A percentile compares a stretch with the other conserved stretches of the same genome.
These are phyloP conservation scores for Copsychus sechellarum DNA, from an alignment of 2,113 vertebrate species.

Conservation along the genomic window DNA sequence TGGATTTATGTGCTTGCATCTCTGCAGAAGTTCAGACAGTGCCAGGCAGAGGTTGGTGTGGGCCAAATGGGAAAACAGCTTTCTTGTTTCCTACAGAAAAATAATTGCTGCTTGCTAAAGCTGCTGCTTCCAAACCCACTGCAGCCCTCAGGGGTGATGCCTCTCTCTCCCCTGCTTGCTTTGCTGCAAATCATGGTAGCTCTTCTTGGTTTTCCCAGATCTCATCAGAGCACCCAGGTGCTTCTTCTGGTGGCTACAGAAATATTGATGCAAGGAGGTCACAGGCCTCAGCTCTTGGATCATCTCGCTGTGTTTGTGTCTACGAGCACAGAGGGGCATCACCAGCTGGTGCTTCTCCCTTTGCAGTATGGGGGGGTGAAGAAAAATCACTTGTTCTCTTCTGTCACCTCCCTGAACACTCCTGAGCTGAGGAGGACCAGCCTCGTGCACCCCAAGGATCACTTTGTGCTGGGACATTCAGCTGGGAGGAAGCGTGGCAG, in stretches of 20 bases:
- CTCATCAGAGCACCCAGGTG: not conserved
- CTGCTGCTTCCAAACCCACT: not conserved
- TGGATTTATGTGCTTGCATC: not conserved
- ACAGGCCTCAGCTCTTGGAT: not conserved
- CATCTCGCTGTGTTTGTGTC: rapidly evolving
- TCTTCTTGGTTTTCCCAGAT: not conserved
- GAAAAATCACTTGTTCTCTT: not conserved
- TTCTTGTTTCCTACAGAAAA: not conserved
- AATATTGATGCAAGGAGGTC: not conserved
- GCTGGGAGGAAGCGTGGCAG: not conserved
- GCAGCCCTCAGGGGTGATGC: not conserved
- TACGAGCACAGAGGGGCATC: not conserved
- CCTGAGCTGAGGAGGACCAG: not conserved
- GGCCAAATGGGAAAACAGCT: not conserved
- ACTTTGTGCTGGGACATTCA: not conserved
- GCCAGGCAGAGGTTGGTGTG: not conserved
- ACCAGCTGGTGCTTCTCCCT: not conserved
- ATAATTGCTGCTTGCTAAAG: not conserved
- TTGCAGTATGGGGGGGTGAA: not conserved
- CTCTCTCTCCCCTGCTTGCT: not conserved
- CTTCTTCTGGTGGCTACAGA: not conserved
- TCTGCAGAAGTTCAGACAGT: not conserved
- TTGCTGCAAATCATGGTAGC: not conserved
- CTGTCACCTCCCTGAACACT: not conserved
- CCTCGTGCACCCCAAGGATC: rapidly evolving